Evolutionary conservation across 1,140 invertebrate genomes (phyloP).

Genomic region (Archivesica marissinica): DNA sequence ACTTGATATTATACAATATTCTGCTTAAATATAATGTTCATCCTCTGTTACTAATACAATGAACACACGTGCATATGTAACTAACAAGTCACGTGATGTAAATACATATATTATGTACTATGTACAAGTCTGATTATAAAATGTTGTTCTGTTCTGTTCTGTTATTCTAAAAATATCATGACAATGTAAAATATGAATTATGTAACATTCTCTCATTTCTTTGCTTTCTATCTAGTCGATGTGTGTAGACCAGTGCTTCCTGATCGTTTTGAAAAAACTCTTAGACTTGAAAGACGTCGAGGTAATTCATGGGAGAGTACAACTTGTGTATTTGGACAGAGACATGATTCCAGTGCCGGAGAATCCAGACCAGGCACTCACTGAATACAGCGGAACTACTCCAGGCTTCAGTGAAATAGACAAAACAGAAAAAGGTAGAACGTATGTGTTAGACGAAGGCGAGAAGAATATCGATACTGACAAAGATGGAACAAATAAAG

Average conservation of each 20-base stretch:
- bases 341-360: constrained; percentile 43
- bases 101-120: too few relatives aligned
- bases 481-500: not conserved
- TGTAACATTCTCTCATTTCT: too few relatives aligned
- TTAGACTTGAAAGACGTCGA: constrained; percentile 37
- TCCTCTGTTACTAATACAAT: too few relatives aligned
- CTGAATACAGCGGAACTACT: not conserved
- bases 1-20: too few relatives aligned
- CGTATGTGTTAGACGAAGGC: constrained; percentile 34
- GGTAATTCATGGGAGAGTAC: constrained; percentile 57
- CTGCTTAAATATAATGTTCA: too few relatives aligned
- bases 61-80: too few relatives aligned
- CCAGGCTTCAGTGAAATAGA: constrained; percentile 25
- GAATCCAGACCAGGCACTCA: constrained; percentile 22
- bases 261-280: constrained; percentile 46
- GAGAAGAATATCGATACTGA: not conserved
- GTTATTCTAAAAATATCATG: too few relatives aligned
- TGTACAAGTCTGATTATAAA: too few relatives aligned
- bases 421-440: constrained; percentile 49
- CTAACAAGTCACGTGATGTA: too few relatives aligned
- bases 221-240: constrained; percentile 50
- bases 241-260: constrained; percentile 59
- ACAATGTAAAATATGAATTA: too few relatives aligned
- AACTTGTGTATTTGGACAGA: constrained; percentile 43
- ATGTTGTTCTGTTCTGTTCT: too few relatives aligned